Percentiles rank a stretch among this genome's conserved stretches.
Conservation (phyloP, 1,140 invertebrate genomes). For the Ceratina calcarata region DNA sequence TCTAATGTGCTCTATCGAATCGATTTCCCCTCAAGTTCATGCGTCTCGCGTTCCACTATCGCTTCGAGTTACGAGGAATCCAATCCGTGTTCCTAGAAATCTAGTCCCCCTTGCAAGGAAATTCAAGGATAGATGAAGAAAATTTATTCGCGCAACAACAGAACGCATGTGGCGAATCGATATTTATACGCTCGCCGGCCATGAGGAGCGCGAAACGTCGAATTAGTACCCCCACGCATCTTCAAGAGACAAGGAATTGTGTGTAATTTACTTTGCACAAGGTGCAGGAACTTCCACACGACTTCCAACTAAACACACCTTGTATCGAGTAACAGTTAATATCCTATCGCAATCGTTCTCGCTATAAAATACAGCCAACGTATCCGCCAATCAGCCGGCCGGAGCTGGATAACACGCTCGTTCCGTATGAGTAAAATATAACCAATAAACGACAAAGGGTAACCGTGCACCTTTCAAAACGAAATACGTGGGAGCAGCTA, state of each 20-base stretch:
- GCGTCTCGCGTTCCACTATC: neutral
- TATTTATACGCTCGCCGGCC: neutral
- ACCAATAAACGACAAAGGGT: constrained; percentile 46
- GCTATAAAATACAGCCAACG: constrained; percentile 41
- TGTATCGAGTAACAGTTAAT: constrained; percentile 37
- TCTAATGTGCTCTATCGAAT: constrained; percentile 35
- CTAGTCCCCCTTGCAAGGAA: too few species aligned
- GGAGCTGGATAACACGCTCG: constrained; percentile 12
- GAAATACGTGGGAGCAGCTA: constrained; percentile 25
- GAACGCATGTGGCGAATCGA: neutral
- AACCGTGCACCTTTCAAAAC: constrained; percentile 36
- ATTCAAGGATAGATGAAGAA: too few species aligned
- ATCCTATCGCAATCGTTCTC: constrained; percentile 43
- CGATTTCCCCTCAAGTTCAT: constrained; percentile 13
- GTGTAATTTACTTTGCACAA: constrained; percentile 20
- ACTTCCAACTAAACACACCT: constrained; percentile 25
- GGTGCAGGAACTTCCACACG: constrained; percentile 1
- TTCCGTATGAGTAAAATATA: constrained; percentile 34
- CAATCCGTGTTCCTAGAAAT: neutral
- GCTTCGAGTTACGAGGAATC: neutral
- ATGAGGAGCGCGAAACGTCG: neutral
- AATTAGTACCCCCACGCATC: neutral
- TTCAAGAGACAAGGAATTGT: constrained; percentile 24
- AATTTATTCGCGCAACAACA: neutral
- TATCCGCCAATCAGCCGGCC: constrained; percentile 40